Evolutionary conservation across 2,888 invertebrate species (phyloP), one percentile per base, ranked within the genome.

Genomic region (Drosophila tripunctata): DNA sequence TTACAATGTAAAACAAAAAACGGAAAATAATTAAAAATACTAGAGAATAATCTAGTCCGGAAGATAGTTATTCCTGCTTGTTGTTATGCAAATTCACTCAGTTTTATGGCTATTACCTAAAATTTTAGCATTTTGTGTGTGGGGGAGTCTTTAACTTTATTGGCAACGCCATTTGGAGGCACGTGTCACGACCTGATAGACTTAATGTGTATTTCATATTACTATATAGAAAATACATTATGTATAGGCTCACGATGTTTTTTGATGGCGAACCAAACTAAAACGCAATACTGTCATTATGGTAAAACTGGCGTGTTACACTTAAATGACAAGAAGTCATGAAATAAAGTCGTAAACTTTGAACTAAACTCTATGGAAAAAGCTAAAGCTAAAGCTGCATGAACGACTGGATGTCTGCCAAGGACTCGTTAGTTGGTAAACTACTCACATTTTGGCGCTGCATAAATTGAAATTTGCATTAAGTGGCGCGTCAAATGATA

Each of bases 261-360:
- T 66, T 30, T 54, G 35, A 62, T 56, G 51, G 38, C 41, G 15
- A 45, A 35, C 15, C 47, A 35, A 55, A 52, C 65, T 58, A 36
- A 85, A 80, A 80, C 81, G 81, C 81, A 76, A 81, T 81, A 72
- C 47, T 80, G 72, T 77, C 81, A 81, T 81, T 81, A 81, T 86
- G 63, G 44, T 64, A 68, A 73, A 63, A 77, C 60, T 83, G 83
- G 74, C 86, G 86, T 86, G 81, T 75, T 77, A 80, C 78, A 80
- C 75, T 72, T 73, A 80, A 83, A 83, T 84, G 82, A 78, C 82
- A 76, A 77, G 67, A 63, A 73, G 79, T 77, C 83, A 83, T 87
- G 83, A 69, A 82, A 83, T 75, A 78, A 78, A 76, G 73, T 78
- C 87, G 70, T 83, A 87, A 87, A 77, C 79, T 61, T 61, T 47